Conservation (phyloP, 2,888 invertebrate genomes). For the Ophion obscuratus region DNA sequence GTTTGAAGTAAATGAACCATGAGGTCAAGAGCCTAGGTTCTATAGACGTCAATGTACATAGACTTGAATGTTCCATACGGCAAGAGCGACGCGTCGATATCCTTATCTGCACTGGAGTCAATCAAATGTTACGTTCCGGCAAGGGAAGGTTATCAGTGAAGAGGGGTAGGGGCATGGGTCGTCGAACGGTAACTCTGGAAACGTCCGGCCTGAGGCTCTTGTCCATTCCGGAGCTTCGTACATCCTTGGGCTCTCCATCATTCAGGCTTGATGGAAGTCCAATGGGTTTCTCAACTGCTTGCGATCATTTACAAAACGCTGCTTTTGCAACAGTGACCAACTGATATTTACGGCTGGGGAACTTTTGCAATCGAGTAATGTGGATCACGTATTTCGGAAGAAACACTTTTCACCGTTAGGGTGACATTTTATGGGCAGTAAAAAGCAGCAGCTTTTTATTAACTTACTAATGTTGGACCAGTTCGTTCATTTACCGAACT, state of each 20-base stretch:
- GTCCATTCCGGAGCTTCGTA: constrained; percentile 24
- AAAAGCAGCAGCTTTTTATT: too few relatives aligned
- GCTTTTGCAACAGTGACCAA: background rate
- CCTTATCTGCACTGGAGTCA: constrained; percentile 45
- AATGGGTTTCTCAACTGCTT: background rate
- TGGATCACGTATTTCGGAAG: background rate
- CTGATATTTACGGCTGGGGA: background rate
- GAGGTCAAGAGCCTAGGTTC: constrained; percentile 33
- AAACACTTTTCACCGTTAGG: too few relatives aligned
- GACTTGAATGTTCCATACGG: constrained; percentile 38
- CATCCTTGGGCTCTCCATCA: background rate
- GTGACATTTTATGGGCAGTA: too few relatives aligned
- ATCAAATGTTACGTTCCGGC: constrained; percentile 21
- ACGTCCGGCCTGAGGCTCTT: constrained; percentile 7
- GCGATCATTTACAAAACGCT: background rate
- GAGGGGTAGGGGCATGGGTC: constrained; percentile 2
- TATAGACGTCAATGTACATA: background rate
- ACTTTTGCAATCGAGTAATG: background rate
- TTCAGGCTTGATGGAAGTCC: background rate
- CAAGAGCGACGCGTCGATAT: constrained; percentile 34
- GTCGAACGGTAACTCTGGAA: constrained; percentile 27
- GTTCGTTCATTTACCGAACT: too few relatives aligned
- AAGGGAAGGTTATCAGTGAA: constrained; percentile 29
- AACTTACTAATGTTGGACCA: too few relatives aligned
- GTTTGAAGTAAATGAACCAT: constrained; percentile 1